Conservation (phyloP, 2,113 vertebrate genomes). For the Seriola quinqueradiata region DNA sequence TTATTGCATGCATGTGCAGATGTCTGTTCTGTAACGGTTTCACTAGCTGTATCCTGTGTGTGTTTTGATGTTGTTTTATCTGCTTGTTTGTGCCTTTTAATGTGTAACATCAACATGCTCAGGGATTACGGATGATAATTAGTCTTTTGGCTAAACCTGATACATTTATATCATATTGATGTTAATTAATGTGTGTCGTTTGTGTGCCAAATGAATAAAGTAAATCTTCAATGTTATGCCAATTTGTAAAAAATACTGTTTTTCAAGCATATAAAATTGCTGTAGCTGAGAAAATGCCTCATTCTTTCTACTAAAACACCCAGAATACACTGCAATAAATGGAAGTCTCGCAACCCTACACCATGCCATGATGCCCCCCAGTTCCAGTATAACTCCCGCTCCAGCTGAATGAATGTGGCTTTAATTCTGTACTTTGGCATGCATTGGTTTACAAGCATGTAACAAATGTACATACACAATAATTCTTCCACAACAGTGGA, state of each 20-base stretch:
- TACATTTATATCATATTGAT: conserved; percentile 8
- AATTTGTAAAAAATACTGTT: neutral
- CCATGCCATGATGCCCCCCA: neutral
- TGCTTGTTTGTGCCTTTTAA: neutral
- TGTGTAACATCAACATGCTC: neutral
- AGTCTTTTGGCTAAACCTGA: neutral
- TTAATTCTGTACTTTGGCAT: neutral
- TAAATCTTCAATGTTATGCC: neutral
- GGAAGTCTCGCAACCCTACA: neutral
- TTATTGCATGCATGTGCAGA: neutral
- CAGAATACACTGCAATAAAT: neutral
- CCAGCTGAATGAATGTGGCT: neutral
- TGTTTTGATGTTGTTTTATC: neutral
- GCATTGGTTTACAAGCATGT: neutral
- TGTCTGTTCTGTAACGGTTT: neutral
- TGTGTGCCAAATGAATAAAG: neutral
- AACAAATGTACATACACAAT: neutral
- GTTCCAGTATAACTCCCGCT: neutral
- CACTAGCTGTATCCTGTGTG: neutral
- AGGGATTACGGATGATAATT: neutral
- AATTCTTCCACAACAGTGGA: conserved; percentile 9
- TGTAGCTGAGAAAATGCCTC: neutral
- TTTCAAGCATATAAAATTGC: neutral
- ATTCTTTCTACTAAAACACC: neutral
- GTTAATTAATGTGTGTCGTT: conserved; percentile 4